A percentile compares a stretch with the other conserved stretches of the same genome.
Conservation (phyloP, 2,797 vertebrate genomes). For the Acanthurus lineatus region DNA sequence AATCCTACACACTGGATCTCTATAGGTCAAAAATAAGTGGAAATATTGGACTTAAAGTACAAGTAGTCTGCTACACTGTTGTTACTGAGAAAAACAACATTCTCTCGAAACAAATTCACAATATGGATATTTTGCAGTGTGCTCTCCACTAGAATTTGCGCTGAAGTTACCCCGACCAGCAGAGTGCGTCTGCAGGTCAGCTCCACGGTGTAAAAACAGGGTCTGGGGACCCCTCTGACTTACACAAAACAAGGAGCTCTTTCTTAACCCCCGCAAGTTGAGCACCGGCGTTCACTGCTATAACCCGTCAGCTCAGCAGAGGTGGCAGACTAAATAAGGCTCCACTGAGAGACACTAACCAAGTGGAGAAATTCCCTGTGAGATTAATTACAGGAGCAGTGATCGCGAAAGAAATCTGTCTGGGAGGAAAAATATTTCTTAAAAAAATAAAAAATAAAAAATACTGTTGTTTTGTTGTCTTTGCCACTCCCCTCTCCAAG, state of each 20-base stretch:
- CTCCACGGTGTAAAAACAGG: slow-evolving; percentile 36
- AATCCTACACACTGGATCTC: too few relatives aligned
- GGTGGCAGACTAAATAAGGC: slow-evolving; percentile 65
- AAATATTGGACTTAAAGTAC: too few relatives aligned
- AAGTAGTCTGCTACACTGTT: background rate
- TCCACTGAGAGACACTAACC: slow-evolving; percentile 60
- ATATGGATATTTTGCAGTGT: slow-evolving; percentile 10
- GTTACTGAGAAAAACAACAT: background rate
- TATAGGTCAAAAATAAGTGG: too few relatives aligned
- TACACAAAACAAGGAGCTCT: slow-evolving; percentile 67
- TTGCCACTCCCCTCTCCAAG: slow-evolving; percentile 49
- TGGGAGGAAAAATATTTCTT: slow-evolving; percentile 14
- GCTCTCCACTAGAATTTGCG: background rate
- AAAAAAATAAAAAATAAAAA: too few relatives aligned
- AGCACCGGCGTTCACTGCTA: slow-evolving; percentile 42
- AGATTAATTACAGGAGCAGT: slow-evolving; percentile 77
- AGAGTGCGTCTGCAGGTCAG: slow-evolving; percentile 41
- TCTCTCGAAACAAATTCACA: slow-evolving; percentile 8
- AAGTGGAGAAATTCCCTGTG: slow-evolving; percentile 71
- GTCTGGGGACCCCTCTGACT: slow-evolving; percentile 30
- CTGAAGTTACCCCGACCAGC: slow-evolving; percentile 8
- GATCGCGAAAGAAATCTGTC: slow-evolving; percentile 61
- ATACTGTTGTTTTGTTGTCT: slow-evolving; percentile 42
- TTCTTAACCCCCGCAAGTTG: slow-evolving; percentile 53
- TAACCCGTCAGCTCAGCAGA: slow-evolving; percentile 46